These are phyloP conservation scores for Ceriagrion tenellum DNA, from an alignment of 2,888 invertebrate genomes.

Conservation along the genomic window DNA sequence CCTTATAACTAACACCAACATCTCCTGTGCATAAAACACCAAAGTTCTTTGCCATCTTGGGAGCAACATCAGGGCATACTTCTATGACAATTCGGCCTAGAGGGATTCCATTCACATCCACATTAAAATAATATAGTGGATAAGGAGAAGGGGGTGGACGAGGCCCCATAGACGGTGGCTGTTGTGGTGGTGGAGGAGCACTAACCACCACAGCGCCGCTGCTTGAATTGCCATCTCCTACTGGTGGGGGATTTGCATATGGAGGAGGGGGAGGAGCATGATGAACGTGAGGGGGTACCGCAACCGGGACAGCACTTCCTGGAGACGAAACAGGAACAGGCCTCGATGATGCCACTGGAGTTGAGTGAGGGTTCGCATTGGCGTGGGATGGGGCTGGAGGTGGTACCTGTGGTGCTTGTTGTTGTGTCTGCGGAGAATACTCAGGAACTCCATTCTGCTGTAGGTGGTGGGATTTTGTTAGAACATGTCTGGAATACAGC, in stretches of 20 bases:
- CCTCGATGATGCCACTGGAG: conserved; percentile 68
- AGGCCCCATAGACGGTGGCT: conserved; percentile 78
- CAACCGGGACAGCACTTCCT: conserved; percentile 68
- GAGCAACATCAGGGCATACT: conserved; percentile 88
- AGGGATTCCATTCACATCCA: conserved; percentile 86
- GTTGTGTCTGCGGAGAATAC: conserved; percentile 74
- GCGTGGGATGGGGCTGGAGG: conserved; percentile 73
- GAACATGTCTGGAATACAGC: conserved; percentile 83
- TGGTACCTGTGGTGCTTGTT: conserved; percentile 68
- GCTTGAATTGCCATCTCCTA: conserved; percentile 69
- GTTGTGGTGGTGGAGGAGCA: conserved; percentile 78
- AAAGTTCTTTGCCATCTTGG: conserved; percentile 90
- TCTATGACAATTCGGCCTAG: conserved; percentile 88
- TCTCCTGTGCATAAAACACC: conserved; percentile 86
- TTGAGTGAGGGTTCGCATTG: conserved; percentile 72
- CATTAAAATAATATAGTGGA: conserved; percentile 88
- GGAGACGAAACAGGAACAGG: conserved; percentile 67
- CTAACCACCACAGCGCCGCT: conserved; percentile 75
- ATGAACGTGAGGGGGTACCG: conserved; percentile 71
- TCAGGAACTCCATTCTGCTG: conserved; percentile 79
- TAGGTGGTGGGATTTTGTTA: conserved; percentile 80
- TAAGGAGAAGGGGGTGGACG: conserved; percentile 81
- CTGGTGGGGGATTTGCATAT: conserved; percentile 64
- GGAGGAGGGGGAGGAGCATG: conserved; percentile 70
- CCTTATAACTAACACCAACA: conserved; percentile 87